These are phyloP conservation scores for Ectemnius continuus DNA, from an alignment of 2,888 invertebrate genomes.

Conservation along the genomic window DNA sequence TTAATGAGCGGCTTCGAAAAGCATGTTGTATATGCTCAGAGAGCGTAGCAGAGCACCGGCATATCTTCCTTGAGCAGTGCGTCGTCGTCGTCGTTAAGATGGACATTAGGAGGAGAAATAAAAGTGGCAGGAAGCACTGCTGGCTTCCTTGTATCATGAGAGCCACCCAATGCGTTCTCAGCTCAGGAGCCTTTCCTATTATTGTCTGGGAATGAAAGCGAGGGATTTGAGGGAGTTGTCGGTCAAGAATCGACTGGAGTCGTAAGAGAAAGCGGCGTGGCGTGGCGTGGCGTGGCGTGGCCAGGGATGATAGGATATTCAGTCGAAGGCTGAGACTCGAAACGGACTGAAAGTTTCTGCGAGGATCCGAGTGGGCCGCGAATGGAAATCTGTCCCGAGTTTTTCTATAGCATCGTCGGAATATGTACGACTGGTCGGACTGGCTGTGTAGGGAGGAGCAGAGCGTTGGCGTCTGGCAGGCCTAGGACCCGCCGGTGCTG, in stretches of 20 bases:
- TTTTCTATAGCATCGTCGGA: constrained; percentile 41
- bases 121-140: constrained; percentile 4
- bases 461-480: constrained; percentile 58
- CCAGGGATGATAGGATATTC: no score
- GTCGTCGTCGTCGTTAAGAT: neutral
- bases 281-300: no score
- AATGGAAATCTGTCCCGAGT: constrained; percentile 56
- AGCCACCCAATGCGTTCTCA: no score
- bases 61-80: constrained; percentile 5
- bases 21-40: neutral
- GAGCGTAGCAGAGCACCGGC: neutral
- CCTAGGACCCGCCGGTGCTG: constrained; percentile 12
- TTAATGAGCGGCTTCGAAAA: constrained; percentile 1
- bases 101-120: constrained; percentile 6
- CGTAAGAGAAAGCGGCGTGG: no score
- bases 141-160: neutral
- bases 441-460: constrained; percentile 12
- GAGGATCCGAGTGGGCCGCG: constrained; percentile 56
- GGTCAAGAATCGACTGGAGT: no score
- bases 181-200: neutral
- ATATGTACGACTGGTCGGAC: constrained; percentile 49
- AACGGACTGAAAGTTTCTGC: constrained; percentile 41
- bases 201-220: no score
- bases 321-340: neutral
- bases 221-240: no score